Percentiles rank a stretch among this genome's conserved stretches.
Conservation (phyloP, 2,888 invertebrate species). For the Eudiplozoon nipponicum region DNA sequence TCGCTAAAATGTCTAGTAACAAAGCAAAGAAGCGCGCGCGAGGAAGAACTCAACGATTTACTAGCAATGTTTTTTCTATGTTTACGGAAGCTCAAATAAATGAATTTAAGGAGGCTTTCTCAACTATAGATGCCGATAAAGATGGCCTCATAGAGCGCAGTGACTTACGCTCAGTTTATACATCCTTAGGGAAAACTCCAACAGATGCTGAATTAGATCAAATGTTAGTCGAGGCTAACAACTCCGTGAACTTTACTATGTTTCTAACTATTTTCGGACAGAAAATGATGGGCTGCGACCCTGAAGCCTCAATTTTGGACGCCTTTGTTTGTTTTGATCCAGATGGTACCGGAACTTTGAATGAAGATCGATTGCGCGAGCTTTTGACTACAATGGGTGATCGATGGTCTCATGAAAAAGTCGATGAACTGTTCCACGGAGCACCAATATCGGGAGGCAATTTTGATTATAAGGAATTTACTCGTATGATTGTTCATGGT, state of each 20-base stretch:
- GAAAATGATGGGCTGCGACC: constrained; percentile 20
- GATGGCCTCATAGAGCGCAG: constrained; percentile 25
- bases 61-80: constrained; percentile 27
- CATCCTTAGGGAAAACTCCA: constrained; percentile 25
- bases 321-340: constrained; percentile 16
- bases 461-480: constrained; percentile 24
- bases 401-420: constrained; percentile 25
- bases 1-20: constrained; percentile 10
- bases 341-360: constrained; percentile 9
- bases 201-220: constrained; percentile 22
- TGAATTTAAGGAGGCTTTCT: constrained; percentile 27
- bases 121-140: constrained; percentile 25
- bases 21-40: constrained; percentile 9
- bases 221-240: constrained; percentile 24
- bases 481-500: constrained; percentile 24
- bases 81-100: constrained; percentile 26
- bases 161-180: constrained; percentile 23
- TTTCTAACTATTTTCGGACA: constrained; percentile 27
- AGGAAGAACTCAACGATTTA: constrained; percentile 22
- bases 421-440: constrained; percentile 24
- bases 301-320: constrained; percentile 14
- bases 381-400: constrained; percentile 26
- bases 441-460: constrained; percentile 22
- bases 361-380: constrained; percentile 5
- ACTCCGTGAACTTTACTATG: constrained; percentile 26